Evolutionary conservation across 53 echinoderm and acorn worm species (phyloP), one percentile per base, ranked within the genome.

Genomic region (Holothuria leucospilota): DNA sequence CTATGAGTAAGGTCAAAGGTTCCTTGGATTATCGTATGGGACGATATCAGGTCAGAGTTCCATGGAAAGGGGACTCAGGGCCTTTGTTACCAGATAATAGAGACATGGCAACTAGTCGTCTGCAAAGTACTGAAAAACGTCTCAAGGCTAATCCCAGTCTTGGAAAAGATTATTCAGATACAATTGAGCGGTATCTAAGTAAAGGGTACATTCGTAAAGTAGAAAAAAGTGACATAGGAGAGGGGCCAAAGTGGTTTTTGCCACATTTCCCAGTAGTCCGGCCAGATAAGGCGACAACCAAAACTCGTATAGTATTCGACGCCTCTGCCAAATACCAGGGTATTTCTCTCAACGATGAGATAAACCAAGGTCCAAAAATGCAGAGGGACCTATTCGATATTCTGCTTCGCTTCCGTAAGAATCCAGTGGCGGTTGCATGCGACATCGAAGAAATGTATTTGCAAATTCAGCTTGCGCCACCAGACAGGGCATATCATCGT

Each of bases 191-290:
- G n/a, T n/a, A n/a, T n/a, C n/a, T n/a, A n/a, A n/a, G n/a, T n/a
- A n/a, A 72, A 20, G 72, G 72, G 42, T 72, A 72, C 72, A 34
- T 72, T 41, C n/a, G n/a, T 41, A 40, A 72, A 2, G 72, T 72
- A 14, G 72, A 72, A 10, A 30, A 41, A 20, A 16, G 39, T 40
- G 72, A 41, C 1, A 16, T 21, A n/a, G n/a, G n/a, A n/a, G n/a
- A n/a, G n/a, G n/a, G n/a, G n/a, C n/a, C n/a, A n/a, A n/a, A n/a
- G n/a, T 72, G 72, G 39, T 34, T 72, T 18, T 72, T 39, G 6
- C 42, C 72, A 72, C 42, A 72, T 72, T 72, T 72, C 39, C 72
- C 72, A 11, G 18, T 34, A 72, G 67, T 72, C 0, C 38, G 34
- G 42, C 41, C 30, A 23, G 34, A 34, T 72, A n/a, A 11, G 16